Conservation (phyloP, 2,888 invertebrate species). For the Molanna angustata region DNA sequence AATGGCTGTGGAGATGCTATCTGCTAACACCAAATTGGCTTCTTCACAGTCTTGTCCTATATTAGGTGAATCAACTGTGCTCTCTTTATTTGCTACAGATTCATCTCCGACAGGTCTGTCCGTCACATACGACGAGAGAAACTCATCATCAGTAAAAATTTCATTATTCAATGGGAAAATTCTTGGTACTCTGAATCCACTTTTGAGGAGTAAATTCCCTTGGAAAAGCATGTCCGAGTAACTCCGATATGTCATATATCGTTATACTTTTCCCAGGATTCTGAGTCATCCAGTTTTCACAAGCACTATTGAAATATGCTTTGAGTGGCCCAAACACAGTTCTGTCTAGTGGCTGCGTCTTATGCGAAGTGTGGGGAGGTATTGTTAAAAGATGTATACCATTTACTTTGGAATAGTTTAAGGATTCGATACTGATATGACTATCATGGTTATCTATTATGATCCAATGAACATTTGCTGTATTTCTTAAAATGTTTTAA, state of each 20-base stretch:
- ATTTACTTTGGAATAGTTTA: slow-evolving; percentile 38
- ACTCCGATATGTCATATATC: slow-evolving; percentile 40
- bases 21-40: slow-evolving; percentile 4
- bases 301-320: slow-evolving; percentile 35
- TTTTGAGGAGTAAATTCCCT: slow-evolving; percentile 38
- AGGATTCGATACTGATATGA: slow-evolving; percentile 35
- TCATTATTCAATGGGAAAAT: slow-evolving; percentile 37
- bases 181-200: slow-evolving; percentile 36
- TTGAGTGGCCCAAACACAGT: slow-evolving; percentile 42
- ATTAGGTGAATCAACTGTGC: slow-evolving; percentile 5
- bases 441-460: slow-evolving; percentile 41
- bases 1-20: neutral
- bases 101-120: slow-evolving; percentile 23
- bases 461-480: slow-evolving; percentile 21
- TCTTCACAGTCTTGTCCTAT: slow-evolving; percentile 3
- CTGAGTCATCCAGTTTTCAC: slow-evolving; percentile 39
- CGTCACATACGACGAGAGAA: slow-evolving; percentile 34
- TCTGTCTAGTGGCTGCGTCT: slow-evolving; percentile 44
- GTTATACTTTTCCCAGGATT: slow-evolving; percentile 41
- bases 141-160: slow-evolving; percentile 37
- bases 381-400: slow-evolving; percentile 41
- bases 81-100: slow-evolving; percentile 5
- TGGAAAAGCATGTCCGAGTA: slow-evolving; percentile 35
- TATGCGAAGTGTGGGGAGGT: slow-evolving; percentile 42
- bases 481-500: slow-evolving; percentile 37